phyloP scores from a whole-genome alignment of 1,140 invertebrate genomes.

The Tenebrio molitor region DNA sequence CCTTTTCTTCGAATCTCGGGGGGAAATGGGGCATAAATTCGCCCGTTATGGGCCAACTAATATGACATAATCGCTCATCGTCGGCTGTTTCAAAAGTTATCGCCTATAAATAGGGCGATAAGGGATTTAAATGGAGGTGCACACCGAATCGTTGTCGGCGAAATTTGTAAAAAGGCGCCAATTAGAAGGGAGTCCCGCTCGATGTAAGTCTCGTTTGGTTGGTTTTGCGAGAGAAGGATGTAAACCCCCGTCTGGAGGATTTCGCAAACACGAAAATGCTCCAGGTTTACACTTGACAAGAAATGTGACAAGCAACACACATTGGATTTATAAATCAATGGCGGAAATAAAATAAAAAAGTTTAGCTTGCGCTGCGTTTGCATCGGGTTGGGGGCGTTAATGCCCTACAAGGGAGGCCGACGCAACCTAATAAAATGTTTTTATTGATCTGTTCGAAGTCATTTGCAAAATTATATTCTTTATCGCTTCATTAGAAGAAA shows the following conservation, averaged over 20 bases:
- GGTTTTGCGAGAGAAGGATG: neutral
- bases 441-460: neutral
- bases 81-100: conserved; percentile 12
- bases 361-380: conserved; percentile 1
- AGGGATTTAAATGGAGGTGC: neutral
- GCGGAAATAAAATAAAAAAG: neutral
- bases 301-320: conserved; percentile 34
- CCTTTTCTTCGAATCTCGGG: conserved; percentile 17
- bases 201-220: neutral
- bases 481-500: conserved; percentile 14
- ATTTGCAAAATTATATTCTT: conserved; percentile 5
- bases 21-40: neutral
- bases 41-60: neutral
- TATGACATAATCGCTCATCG: conserved; percentile 20
- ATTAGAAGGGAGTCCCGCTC: no score
- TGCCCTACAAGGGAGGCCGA: neutral
- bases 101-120: conserved; percentile 2
- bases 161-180: no score
- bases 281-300: conserved; percentile 30
- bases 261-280: conserved; percentile 18
- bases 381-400: neutral
- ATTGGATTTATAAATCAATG: conserved; percentile 40
- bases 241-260: neutral
- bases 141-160: no score
- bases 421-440: neutral